Conservation (phyloP, 2,113 vertebrate species). For the Aptenodytes forsteri region DNA sequence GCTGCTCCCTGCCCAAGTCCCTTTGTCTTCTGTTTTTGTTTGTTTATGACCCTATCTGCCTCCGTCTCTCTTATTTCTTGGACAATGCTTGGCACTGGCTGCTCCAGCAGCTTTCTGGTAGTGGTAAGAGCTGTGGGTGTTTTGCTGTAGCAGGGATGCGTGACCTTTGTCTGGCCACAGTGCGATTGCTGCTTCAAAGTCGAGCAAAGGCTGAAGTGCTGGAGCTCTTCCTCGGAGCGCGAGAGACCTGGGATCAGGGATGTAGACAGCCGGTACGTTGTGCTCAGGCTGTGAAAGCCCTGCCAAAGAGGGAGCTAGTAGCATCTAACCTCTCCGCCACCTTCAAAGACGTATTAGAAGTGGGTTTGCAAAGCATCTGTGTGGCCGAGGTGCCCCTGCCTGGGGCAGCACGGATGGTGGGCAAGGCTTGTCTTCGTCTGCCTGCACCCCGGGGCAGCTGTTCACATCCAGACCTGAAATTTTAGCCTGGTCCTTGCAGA, state of each 20-base stretch:
- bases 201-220: not conserved
- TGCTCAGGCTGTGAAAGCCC: not conserved
- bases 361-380: fast-evolving
- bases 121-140: not conserved
- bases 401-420: fast-evolving
- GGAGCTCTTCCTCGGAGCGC: not conserved
- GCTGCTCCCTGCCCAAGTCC: not conserved
- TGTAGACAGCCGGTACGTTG: fast-evolving
- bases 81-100: not conserved
- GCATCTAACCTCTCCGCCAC: not conserved
- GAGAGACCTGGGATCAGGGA: not conserved
- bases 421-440: not conserved
- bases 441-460: not conserved
- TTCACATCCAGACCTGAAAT: not conserved
- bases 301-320: not conserved
- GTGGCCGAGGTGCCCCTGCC: not conserved
- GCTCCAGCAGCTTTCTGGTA: not conserved
- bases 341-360: not conserved
- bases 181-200: not conserved
- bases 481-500: not conserved
- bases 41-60: not conserved
- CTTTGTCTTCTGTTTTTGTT: not conserved
- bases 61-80: not conserved
- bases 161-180: not conserved
- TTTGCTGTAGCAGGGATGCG: not conserved